Percentiles rank a stretch among this genome's conserved stretches.
Conservation (phyloP, 2,113 vertebrate genomes). For the Melierax canorus region DNA sequence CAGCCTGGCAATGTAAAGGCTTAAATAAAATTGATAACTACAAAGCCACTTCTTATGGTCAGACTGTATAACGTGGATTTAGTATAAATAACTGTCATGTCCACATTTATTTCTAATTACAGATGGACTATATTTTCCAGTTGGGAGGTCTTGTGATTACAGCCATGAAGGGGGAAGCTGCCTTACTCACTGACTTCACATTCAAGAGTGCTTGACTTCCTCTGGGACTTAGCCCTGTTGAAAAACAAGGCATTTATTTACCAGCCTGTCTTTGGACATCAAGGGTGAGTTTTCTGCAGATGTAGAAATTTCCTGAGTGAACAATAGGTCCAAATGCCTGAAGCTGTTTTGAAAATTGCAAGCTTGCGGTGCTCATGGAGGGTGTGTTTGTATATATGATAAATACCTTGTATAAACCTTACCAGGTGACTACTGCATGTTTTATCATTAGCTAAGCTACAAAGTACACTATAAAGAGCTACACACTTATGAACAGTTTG, state of each 20-base stretch:
- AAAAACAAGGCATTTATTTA: not conserved
- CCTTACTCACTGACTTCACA: not conserved
- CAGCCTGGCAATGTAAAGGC: not conserved
- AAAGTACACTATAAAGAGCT: not conserved
- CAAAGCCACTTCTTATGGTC: not conserved
- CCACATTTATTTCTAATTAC: not conserved
- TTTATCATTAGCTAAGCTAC: not conserved
- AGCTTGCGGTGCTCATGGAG: not conserved
- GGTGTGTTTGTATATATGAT: not conserved
- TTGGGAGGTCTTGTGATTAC: not conserved
- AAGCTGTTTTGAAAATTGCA: not conserved
- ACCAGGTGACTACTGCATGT: not conserved
- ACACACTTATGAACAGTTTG: not conserved
- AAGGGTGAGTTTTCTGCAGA: not conserved
- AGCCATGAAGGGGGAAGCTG: not conserved
- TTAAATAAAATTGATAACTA: not conserved
- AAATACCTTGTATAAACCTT: not conserved
- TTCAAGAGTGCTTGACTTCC: not conserved
- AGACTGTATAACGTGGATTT: not conserved
- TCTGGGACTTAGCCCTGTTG: not conserved
- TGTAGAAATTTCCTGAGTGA: not conserved
- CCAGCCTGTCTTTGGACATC: not conserved
- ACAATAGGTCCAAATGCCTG: not conserved
- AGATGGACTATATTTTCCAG: not conserved
- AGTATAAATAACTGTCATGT: not conserved